These are phyloP conservation scores for Sycophila sp. DNA, from an alignment of 1,140 invertebrate genomes.

Conservation along the genomic window DNA sequence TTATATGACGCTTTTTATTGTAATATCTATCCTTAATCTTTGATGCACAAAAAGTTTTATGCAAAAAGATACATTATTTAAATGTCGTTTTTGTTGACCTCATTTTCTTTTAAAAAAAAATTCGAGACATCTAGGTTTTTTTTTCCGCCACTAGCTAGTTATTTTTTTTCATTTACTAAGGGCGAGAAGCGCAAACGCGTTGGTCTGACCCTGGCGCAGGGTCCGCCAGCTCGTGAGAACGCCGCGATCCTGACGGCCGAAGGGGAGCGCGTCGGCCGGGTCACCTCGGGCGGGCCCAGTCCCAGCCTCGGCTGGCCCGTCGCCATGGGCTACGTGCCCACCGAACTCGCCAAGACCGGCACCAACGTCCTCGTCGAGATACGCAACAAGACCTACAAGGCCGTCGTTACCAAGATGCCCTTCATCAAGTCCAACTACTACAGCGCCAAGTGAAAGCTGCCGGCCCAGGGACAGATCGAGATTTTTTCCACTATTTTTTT, in stretches of 20 bases:
- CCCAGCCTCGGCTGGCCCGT: conserved; percentile 90
- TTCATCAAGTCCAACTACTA: conserved; percentile 89
- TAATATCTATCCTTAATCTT: too few relatives aligned
- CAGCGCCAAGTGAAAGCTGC: conserved; percentile 49
- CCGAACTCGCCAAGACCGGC: conserved; percentile 75
- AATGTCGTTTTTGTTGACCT: too few relatives aligned
- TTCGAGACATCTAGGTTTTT: too few relatives aligned
- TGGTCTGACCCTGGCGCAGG: conserved; percentile 68
- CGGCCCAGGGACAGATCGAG: too few relatives aligned
- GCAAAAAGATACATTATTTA: too few relatives aligned
- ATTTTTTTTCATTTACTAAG: too few relatives aligned
- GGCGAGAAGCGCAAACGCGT: conserved; percentile 74
- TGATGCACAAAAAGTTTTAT: too few relatives aligned
- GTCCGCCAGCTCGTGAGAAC: conserved; percentile 76
- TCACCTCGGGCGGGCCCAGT: conserved; percentile 96
- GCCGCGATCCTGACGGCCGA: conserved; percentile 71
- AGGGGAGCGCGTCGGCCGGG: conserved; percentile 77
- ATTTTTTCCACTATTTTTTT: too few relatives aligned
- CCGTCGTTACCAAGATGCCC: conserved; percentile 88
- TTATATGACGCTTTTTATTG: too few relatives aligned
- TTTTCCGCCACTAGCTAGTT: too few relatives aligned
- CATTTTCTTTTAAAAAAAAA: too few relatives aligned
- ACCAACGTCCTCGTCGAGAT: conserved; percentile 80
- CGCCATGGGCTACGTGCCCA: conserved; percentile 92
- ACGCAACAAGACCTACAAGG: conserved; percentile 82